phyloP scores from a whole-genome alignment of 2,113 vertebrate genomes.

The Tichodroma muraria region DNA sequence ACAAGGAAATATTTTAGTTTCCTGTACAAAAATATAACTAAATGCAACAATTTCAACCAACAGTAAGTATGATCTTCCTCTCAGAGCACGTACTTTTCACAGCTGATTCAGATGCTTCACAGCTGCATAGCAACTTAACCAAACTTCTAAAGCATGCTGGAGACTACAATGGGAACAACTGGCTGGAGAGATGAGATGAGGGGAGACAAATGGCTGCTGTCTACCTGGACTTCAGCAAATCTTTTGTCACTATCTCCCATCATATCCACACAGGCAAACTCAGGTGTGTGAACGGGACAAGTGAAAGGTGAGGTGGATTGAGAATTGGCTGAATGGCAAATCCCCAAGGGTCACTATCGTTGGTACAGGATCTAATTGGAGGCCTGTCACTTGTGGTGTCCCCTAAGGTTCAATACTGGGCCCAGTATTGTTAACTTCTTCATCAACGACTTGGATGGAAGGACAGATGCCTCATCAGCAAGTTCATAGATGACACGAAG shows the following conservation, averaged over 20 bases:
- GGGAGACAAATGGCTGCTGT: background rate
- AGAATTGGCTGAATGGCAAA: background rate
- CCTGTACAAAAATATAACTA: background rate
- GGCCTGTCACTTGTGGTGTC: background rate
- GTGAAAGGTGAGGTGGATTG: background rate
- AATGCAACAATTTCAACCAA: background rate
- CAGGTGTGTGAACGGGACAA: background rate
- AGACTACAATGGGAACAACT: background rate
- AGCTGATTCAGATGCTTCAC: background rate
- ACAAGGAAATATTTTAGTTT: background rate
- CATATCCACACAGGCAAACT: background rate
- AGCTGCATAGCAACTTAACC: background rate
- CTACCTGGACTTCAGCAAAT: background rate
- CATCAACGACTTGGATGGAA: background rate
- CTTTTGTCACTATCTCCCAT: background rate
- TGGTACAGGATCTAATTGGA: background rate
- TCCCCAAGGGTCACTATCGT: background rate
- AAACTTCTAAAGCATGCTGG: background rate
- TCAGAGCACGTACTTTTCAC: background rate
- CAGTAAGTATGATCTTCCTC: rapidly evolving
- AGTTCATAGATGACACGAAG: background rate
- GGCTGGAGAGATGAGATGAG: background rate
- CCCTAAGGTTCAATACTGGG: background rate
- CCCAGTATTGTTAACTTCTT: background rate
- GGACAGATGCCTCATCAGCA: background rate